Base-by-base conservation (phyloP, 1,140 invertebrate genomes). In the Chionoecetes opilio region DNA sequence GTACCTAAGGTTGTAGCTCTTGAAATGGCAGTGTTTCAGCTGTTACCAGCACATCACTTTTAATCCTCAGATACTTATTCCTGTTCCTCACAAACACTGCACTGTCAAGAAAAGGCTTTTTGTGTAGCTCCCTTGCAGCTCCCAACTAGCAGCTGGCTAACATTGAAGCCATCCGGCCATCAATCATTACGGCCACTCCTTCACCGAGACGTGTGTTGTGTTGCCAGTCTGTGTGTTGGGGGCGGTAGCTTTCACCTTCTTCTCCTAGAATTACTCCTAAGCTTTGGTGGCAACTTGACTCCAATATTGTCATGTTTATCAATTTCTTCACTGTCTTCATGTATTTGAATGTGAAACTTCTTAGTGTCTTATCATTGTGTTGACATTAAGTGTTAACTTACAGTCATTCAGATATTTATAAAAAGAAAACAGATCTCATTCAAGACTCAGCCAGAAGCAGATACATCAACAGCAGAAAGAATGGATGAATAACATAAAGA, bases 331-430 rank as follows among this genome's bases (percentile, higher is more conserved):
- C 89, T 92, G 90, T 91, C 41, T 92, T 85, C 84, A 92, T 95
- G 94, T 95, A 92, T 95, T 92, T 95, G 90, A 85, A 95, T 95
- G 94, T 95, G 84, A 86, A 85, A 91, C 53, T 92, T 95, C 90
- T 91, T 95, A 95, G 94, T 95, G 94, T 95, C 89, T 95, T 95
- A 95, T 95, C 90, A 46, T 86, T 91, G 94, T 95, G 89, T 91
- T 95, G 90, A 86, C 82, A 91, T 63, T 75, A 31, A 53, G 82
- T 91, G 63, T 89, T 90, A 91, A 95, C 90, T 87, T 95, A 92
- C 89, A 95, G 84, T 95, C 84, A 95, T 95, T 95, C 89, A 91
- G 82, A 87, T 93, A 93, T 93, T 93, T 93, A 92, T 95, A 37
- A 87, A 87, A 86, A 46, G 82, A 38, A 92, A 53, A 92, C 38